Percentiles rank a stretch among this genome's conserved stretches.
These are phyloP conservation scores for Eumaeus atala DNA, from an alignment of 1,140 invertebrate genomes.

Conservation along the genomic window DNA sequence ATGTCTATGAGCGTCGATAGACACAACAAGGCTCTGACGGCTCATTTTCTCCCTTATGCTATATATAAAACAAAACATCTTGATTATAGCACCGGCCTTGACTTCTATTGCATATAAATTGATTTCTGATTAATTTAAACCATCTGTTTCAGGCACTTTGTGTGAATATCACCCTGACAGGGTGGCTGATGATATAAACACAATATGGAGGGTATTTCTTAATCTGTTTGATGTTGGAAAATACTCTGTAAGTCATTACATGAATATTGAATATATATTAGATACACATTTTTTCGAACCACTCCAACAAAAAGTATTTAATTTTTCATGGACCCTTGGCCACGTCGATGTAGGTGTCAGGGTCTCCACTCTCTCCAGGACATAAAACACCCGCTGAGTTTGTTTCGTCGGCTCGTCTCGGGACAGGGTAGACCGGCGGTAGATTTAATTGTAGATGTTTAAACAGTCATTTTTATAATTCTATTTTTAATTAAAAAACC, in stretches of 20 bases:
- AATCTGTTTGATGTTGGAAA: constrained; percentile 35
- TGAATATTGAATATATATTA: neutral
- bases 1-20: too few relatives aligned
- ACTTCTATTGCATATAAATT: neutral
- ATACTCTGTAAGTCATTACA: constrained; percentile 30
- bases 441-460: too few relatives aligned
- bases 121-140: neutral
- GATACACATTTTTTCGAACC: neutral
- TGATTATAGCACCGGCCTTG: neutral
- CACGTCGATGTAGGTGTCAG: too few relatives aligned
- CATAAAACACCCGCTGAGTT: too few relatives aligned
- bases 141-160: constrained; percentile 32
- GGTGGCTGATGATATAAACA: constrained; percentile 23
- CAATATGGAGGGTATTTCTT: constrained; percentile 37
- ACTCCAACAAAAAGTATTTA: neutral
- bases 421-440: too few relatives aligned
- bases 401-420: too few relatives aligned
- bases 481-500: too few relatives aligned
- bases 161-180: constrained; percentile 32
- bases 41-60: too few relatives aligned
- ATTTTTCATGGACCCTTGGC: constrained; percentile 3
- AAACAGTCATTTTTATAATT: too few relatives aligned
- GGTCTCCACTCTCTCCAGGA: too few relatives aligned
- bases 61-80: too few relatives aligned
- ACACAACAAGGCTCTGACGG: too few relatives aligned